Conservation (phyloP, 1,140 invertebrate species). For the Lepidurus arcticus region DNA sequence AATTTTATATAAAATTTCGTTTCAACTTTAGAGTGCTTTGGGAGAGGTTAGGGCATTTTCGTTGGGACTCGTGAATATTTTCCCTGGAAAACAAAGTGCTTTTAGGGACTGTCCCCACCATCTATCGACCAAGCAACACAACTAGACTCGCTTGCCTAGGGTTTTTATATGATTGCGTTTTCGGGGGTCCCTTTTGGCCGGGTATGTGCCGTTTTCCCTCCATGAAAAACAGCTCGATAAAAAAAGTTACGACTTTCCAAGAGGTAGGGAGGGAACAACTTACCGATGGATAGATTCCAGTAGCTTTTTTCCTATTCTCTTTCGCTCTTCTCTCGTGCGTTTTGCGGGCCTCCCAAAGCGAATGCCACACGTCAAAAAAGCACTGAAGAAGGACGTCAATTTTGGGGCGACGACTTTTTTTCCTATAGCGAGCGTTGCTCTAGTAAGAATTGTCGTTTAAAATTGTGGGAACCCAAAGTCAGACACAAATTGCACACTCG, state of each 20-base stretch:
- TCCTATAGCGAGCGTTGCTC: too few relatives aligned
- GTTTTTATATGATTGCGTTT: not conserved
- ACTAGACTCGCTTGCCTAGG: not conserved
- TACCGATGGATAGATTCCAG: slow-evolving; percentile 19
- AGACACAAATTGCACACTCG: not conserved
- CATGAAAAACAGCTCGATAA: slow-evolving; percentile 22
- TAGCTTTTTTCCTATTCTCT: not conserved
- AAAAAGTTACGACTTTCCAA: slow-evolving; percentile 19
- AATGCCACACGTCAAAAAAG: too few relatives aligned
- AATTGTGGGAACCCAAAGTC: not conserved
- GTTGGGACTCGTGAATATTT: not conserved
- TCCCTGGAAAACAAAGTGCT: not conserved
- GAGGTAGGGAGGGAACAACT: slow-evolving; percentile 17
- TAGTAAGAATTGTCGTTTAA: not conserved
- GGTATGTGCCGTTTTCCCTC: slow-evolving; percentile 10
- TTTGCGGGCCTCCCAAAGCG: not conserved
- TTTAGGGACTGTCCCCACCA: slow-evolving; percentile 18
- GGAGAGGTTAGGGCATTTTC: too few relatives aligned
- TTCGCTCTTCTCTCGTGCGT: not conserved
- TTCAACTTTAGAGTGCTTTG: too few relatives aligned
- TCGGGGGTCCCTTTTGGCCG: slow-evolving; percentile 1
- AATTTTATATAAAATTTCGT: too few relatives aligned
- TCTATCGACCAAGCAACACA: not conserved
- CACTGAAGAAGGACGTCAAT: too few relatives aligned
- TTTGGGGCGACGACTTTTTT: too few relatives aligned